These are phyloP conservation scores for Drosophila kuntzei DNA, from an alignment of 2,888 invertebrate genomes.

Conservation along the genomic window DNA sequence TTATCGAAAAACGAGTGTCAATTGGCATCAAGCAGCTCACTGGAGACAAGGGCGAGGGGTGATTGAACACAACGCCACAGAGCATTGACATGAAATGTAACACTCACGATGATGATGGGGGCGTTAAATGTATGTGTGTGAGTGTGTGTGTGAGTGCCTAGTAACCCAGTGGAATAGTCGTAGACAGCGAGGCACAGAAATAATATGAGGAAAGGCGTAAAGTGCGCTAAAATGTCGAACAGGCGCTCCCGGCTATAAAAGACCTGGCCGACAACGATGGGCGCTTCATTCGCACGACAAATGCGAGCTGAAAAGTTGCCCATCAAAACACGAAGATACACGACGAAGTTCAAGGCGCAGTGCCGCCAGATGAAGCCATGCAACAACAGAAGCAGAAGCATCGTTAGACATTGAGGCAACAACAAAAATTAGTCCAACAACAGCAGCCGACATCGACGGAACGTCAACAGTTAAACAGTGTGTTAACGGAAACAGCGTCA, in stretches of 20 bases:
- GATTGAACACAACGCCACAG: conserved; percentile 11
- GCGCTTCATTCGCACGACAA: conserved; percentile 67
- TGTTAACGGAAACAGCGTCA: conserved; percentile 46
- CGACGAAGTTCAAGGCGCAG: conserved; percentile 34
- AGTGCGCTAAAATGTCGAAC: conserved; percentile 33
- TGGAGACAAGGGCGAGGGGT: conserved; percentile 14
- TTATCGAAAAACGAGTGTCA: conserved; percentile 66
- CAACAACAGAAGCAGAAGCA: conserved; percentile 34
- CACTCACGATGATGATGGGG: conserved; percentile 54
- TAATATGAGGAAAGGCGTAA: conserved; percentile 45
- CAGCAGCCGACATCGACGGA: conserved; percentile 61
- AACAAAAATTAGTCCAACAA: conserved; percentile 69
- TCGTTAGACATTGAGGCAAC: conserved; percentile 43
- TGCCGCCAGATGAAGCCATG: conserved; percentile 16
- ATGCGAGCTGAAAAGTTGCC: conserved; percentile 41
- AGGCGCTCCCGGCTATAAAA: conserved; percentile 69
- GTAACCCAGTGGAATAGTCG: conserved; percentile 10
- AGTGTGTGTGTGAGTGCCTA: conserved; percentile 24
- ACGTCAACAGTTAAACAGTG: conserved; percentile 41
- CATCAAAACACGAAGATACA: conserved; percentile 38
- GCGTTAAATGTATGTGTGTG: conserved; percentile 3
- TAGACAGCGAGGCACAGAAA: conserved; percentile 15
- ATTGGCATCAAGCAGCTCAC: conserved; percentile 58
- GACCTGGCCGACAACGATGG: conserved; percentile 52
- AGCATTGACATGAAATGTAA: conserved; percentile 67